A percentile compares a stretch with the other conserved stretches of the same genome.
phyloP scores from a whole-genome alignment of 1,140 invertebrate genomes.

The Drosophila guanche region DNA sequence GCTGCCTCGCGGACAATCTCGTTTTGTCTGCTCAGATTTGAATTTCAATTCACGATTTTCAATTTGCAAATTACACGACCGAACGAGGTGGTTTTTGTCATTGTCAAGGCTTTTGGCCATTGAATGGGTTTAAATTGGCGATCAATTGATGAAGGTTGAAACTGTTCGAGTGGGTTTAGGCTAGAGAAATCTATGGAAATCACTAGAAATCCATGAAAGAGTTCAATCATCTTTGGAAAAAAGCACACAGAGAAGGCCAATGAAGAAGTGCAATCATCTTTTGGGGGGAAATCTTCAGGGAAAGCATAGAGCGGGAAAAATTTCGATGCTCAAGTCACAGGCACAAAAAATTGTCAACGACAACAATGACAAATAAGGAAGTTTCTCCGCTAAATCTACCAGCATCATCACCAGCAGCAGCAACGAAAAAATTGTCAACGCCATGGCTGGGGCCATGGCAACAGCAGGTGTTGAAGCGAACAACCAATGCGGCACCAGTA shows the following conservation, averaged over 20 bases:
- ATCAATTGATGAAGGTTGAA: conserved; percentile 33
- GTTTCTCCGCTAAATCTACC: conserved; percentile 62
- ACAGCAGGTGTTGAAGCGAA: conserved; percentile 62
- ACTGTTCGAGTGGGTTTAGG: background rate
- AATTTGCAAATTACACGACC: conserved; percentile 67
- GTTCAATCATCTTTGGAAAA: conserved; percentile 45
- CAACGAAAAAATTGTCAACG: conserved; percentile 68
- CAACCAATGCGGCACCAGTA: conserved; percentile 31
- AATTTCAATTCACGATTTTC: conserved; percentile 70
- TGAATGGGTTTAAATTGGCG: conserved; percentile 34
- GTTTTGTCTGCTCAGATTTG: conserved; percentile 34
- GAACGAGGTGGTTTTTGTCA: conserved; percentile 51
- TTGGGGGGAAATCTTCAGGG: no score
- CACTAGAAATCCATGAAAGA: conserved; percentile 39
- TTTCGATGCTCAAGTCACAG: conserved; percentile 3
- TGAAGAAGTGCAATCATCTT: conserved; percentile 55
- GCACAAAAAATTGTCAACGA: conserved; percentile 51
- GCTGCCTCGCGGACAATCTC: background rate
- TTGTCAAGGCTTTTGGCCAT: conserved; percentile 64
- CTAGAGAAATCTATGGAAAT: conserved; percentile 21
- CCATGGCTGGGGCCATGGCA: conserved; percentile 24
- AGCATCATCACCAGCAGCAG: background rate
- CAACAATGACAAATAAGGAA: conserved; percentile 82
- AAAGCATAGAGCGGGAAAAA: conserved; percentile 38
- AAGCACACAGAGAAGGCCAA: conserved; percentile 10